Conservation (phyloP, 37 sponge, comb jelly and placozoan genomes). For the Aphrocallistes beatrix region DNA sequence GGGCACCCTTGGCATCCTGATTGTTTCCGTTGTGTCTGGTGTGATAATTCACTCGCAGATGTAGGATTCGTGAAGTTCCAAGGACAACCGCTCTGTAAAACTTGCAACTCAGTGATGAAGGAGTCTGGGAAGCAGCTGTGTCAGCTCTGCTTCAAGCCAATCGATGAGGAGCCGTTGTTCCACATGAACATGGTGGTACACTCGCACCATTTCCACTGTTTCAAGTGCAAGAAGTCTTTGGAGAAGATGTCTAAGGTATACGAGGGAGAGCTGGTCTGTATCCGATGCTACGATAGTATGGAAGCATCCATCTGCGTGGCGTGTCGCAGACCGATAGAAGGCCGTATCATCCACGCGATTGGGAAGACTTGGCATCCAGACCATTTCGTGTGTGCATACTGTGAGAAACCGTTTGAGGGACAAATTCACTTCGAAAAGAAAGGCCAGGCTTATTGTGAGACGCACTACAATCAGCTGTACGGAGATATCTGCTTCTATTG, state of each 20-base stretch:
- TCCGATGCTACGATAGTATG: slow-evolving; percentile 90
- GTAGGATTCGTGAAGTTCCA: slow-evolving; percentile 93
- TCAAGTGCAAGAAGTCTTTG: slow-evolving; percentile 61
- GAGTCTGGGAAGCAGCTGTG: neutral
- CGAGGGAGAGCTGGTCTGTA: slow-evolving; percentile 76
- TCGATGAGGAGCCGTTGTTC: slow-evolving; percentile 69
- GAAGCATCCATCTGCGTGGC: slow-evolving; percentile 79
- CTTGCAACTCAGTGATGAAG: slow-evolving; percentile 76
- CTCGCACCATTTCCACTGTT: slow-evolving; percentile 87
- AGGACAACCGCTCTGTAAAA: slow-evolving; percentile 84
- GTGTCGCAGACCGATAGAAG: slow-evolving; percentile 86
- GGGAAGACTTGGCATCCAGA: slow-evolving; percentile 87
- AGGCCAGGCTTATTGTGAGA: slow-evolving; percentile 89
- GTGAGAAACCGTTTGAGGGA: slow-evolving; percentile 94
- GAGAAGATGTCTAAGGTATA: slow-evolving; percentile 49
- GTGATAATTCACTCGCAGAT: slow-evolving; percentile 73
- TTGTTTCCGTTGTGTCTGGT: slow-evolving; percentile 94
- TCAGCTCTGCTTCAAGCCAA: slow-evolving; percentile 28
- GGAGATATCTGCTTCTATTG: slow-evolving; percentile 92
- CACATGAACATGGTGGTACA: slow-evolving; percentile 71
- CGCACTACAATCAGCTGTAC: slow-evolving; percentile 92
- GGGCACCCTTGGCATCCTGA: slow-evolving; percentile 89
- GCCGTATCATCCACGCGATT: slow-evolving; percentile 76
- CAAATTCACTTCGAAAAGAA: slow-evolving; percentile 85
- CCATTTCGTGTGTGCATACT: slow-evolving; percentile 97